Base-by-base conservation (phyloP, 2,888 invertebrate genomes). In the Plebejus argus region DNA sequence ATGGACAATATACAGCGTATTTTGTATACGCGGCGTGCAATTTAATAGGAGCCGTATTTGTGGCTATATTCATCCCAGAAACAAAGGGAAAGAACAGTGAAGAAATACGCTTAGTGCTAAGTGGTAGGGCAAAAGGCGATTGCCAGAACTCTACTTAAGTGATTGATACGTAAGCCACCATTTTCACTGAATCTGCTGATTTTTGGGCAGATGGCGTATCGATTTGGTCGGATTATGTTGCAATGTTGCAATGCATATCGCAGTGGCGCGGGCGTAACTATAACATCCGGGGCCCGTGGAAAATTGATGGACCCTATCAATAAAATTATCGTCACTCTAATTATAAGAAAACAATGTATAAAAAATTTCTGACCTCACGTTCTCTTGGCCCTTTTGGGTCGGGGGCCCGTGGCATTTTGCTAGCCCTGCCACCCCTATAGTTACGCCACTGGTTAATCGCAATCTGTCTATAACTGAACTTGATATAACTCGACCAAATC, bases 21-120 rank as follows among this genome's bases (percentile, higher is more conserved):
- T 88, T 86, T 81, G 78, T 85, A 39, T 91, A 86, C 77, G 85
- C 87, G 0, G 80, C 71, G 5, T 81, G 86, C 33, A 90, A 89
- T 81, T 72, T 87, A 23, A 56, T 83, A 0, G 86, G 88, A 0
- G 83, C 84, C 4, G 84, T 74, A 18, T 77, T 88, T n/a, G 82
- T 85, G 18, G 78, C 87, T 8, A 70, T 88, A 35, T 82, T 85
- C 58, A 81, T 91, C 1, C 90, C 90, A 0, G 91, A 92, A 79
- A 91, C 91, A 0, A 90, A 86, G 79, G 88, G 88, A 3, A 87
- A 87, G 81, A 85, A 84, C 45, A 83, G 88, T 35, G 87, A 90
- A 72, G 83, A 86, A 77, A 90, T 90, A 58, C 45, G 76, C 5
- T 70, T 28, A 1, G 56, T 49, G 4, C 76, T 77, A 5, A 49